Percentiles rank a stretch among this genome's conserved stretches.
phyloP scores from a whole-genome alignment of 2,888 invertebrate genomes.

The Papilio gigon region DNA sequence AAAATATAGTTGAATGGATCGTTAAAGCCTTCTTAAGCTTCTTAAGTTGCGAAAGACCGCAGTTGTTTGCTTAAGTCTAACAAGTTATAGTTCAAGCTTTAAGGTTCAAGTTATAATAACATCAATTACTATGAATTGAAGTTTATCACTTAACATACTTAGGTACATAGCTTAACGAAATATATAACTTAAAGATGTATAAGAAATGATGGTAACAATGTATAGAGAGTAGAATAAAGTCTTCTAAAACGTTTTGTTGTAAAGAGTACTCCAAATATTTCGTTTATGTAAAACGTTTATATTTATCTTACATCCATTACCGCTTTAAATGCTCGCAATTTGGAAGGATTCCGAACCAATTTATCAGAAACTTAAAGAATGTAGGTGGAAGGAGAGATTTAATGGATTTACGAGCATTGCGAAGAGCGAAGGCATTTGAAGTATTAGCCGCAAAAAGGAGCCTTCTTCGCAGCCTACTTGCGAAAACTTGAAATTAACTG shows the following conservation, averaged over 20 bases:
- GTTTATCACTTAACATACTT: neutral
- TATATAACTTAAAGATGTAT: neutral
- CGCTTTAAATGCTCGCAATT: conserved; percentile 27
- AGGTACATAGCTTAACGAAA: neutral
- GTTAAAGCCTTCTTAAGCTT: conserved; percentile 9
- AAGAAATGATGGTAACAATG: too few relatives aligned
- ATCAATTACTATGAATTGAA: conserved; percentile 15
- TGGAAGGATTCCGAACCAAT: conserved; percentile 30
- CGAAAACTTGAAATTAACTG: conserved; percentile 16
- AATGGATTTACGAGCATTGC: conserved; percentile 34
- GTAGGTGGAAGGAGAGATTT: conserved; percentile 33
- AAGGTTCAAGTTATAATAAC: conserved; percentile 24
- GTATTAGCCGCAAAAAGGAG: conserved; percentile 33
- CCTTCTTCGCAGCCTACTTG: conserved; percentile 6
- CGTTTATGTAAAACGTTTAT: conserved; percentile 17
- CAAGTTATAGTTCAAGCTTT: conserved; percentile 30
- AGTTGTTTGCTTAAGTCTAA: conserved; percentile 33
- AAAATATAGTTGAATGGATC: conserved; percentile 7
- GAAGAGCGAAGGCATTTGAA: conserved; percentile 25
- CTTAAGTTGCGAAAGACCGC: conserved; percentile 24
- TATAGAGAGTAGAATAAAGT: neutral
- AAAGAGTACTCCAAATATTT: conserved; percentile 9
- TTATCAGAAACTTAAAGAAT: conserved; percentile 31
- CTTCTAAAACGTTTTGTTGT: neutral
- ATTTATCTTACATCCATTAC: conserved; percentile 22